Evolutionary conservation across 2,797 vertebrate species (phyloP).

Genomic region (Apogon talboti): DNA sequence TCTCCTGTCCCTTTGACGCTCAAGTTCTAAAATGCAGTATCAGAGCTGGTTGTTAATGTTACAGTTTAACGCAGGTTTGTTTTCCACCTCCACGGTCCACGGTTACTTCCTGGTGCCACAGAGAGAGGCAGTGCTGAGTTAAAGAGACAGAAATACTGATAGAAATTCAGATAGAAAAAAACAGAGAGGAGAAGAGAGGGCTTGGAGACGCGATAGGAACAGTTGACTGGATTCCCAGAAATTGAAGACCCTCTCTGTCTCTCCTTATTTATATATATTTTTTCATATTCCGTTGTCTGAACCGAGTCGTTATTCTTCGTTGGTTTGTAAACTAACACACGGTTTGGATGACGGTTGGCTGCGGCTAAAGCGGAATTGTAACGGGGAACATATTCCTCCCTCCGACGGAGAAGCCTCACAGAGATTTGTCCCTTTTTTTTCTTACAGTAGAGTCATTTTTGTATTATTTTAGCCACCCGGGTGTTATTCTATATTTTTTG

Average conservation of each 20-base stretch:
- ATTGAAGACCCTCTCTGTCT: conserved; percentile 74
- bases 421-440: conserved; percentile 64
- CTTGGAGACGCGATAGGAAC: conserved; percentile 84
- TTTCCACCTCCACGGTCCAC: conserved; percentile 74
- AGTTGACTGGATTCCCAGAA: conserved; percentile 87
- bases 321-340: conserved; percentile 63
- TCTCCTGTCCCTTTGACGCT: conserved; percentile 27
- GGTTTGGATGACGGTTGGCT: conserved; percentile 78
- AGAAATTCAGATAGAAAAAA: conserved; percentile 86
- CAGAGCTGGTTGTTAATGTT: conserved; percentile 53
- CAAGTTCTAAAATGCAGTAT: conserved; percentile 58
- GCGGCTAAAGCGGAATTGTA: conserved; percentile 83
- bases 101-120: conserved; percentile 89
- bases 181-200: conserved; percentile 84
- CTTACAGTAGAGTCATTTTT: conserved; percentile 52
- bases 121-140: conserved; percentile 94
- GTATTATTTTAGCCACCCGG: conserved; percentile 48
- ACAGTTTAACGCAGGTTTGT: conserved; percentile 69
- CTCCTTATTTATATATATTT: conserved; percentile 63
- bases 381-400: conserved; percentile 81
- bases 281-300: conserved; percentile 38
- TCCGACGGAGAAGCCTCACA: conserved; percentile 79
- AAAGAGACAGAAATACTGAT: conserved; percentile 88
- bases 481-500: conserved; percentile 50
- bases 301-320: conserved; percentile 53